A percentile compares a stretch with the other conserved stretches of the same genome.
Evolutionary conservation across 2,888 invertebrate genomes (phyloP).

Genomic region (Drosophila buzzatii): DNA sequence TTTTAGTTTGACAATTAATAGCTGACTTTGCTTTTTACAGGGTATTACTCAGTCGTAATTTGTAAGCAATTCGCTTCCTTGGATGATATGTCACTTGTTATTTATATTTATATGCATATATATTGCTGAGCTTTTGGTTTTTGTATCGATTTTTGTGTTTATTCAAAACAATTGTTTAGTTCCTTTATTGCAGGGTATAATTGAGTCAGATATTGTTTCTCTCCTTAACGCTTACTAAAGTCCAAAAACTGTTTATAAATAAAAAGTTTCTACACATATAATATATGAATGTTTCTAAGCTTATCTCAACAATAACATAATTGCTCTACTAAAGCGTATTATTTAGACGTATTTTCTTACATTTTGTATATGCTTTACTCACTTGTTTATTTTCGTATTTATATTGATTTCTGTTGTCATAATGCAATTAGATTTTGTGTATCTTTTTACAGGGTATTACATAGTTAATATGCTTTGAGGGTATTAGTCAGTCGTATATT

Average conservation of each 20-base stretch:
- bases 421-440: neutral
- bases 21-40: neutral
- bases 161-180: neutral
- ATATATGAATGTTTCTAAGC: neutral
- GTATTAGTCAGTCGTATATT: neutral
- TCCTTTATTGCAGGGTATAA: neutral
- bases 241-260: neutral
- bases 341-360: neutral
- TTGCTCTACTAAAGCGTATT: neutral
- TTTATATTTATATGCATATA: neutral
- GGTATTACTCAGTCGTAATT: neutral
- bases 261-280: neutral
- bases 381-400: neutral
- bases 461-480: neutral
- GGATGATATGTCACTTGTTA: neutral
- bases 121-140: slow-evolving; percentile 1
- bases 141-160: slow-evolving; percentile 1
- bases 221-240: too few relatives aligned
- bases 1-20: neutral
- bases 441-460: too few relatives aligned
- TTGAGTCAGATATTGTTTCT: neutral
- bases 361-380: neutral
- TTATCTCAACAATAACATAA: neutral
- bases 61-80: too few relatives aligned
- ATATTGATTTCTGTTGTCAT: neutral